Conservation (phyloP, 2,888 invertebrate genomes). For the Trichogramma evanescens region DNA sequence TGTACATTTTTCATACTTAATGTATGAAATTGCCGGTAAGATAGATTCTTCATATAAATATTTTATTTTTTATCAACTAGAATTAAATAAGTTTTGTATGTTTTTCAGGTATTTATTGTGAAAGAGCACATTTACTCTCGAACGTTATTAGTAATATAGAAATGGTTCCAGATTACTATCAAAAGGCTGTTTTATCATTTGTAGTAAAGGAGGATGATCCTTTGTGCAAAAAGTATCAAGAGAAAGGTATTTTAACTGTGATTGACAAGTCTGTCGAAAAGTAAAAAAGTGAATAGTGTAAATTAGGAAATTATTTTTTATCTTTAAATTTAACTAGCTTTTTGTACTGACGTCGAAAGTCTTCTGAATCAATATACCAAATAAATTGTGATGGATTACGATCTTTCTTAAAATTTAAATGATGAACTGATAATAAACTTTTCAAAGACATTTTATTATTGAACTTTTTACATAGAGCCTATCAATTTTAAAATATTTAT, state of each 20-base stretch:
- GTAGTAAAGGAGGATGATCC: slow-evolving; percentile 69
- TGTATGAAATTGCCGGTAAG: slow-evolving; percentile 67
- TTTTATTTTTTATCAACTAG: not conserved
- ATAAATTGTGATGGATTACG: slow-evolving; percentile 20
- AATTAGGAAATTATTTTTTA: slow-evolving; percentile 21
- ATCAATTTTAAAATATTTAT: slow-evolving; percentile 16
- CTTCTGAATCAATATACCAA: slow-evolving; percentile 21
- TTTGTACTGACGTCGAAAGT: slow-evolving; percentile 20
- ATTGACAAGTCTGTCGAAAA: slow-evolving; percentile 15
- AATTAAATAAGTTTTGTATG: slow-evolving; percentile 7
- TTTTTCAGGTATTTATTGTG: slow-evolving; percentile 64
- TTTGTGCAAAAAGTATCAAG: slow-evolving; percentile 60
- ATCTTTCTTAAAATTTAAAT: slow-evolving; percentile 15
- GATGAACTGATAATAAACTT: slow-evolving; percentile 7
- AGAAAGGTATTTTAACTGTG: slow-evolving; percentile 50
- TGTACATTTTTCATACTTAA: slow-evolving; percentile 80
- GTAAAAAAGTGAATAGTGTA: slow-evolving; percentile 14
- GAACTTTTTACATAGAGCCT: slow-evolving; percentile 18
- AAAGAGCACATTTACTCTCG: slow-evolving; percentile 79
- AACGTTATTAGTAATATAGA: slow-evolving; percentile 88
- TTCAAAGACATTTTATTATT: slow-evolving; percentile 18
- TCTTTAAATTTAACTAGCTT: slow-evolving; percentile 17
- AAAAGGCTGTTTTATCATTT: slow-evolving; percentile 74
- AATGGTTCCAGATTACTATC: slow-evolving; percentile 74
- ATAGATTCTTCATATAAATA: slow-evolving; percentile 6